Evolutionary conservation across 2,797 vertebrate genomes (phyloP).

Genomic region (Zenarchopterus dispar): DNA sequence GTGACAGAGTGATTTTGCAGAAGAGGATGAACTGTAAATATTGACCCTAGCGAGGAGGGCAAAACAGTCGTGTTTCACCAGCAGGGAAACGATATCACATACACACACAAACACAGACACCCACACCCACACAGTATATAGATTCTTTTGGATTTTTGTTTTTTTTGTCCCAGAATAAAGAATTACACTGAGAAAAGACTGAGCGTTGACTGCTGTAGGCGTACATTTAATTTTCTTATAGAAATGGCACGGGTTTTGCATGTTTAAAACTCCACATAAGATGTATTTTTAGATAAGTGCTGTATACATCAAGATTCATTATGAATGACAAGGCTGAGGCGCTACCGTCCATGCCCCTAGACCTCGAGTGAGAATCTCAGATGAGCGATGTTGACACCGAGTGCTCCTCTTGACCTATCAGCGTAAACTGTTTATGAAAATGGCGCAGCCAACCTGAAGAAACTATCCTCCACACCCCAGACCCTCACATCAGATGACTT

Average conservation of each 20-base stretch:
- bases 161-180: too few relatives aligned
- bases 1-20: conserved; percentile 64
- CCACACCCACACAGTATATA: conserved; percentile 6
- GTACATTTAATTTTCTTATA: too few relatives aligned
- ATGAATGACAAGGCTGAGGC: conserved; percentile 3
- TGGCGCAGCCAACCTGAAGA: conserved; percentile 1
- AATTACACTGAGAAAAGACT: not conserved
- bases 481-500: conserved; percentile 31
- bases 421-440: conserved; percentile 12
- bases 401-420: conserved; percentile 6
- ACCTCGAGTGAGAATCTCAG: not conserved
- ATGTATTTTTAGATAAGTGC: conserved; percentile 11
- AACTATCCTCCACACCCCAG: conserved; percentile 1
- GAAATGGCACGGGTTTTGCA: not conserved
- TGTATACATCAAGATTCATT: conserved; percentile 6
- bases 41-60: conserved; percentile 65
- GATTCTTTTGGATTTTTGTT: not conserved
- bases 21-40: conserved; percentile 76
- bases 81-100: conserved; percentile 34
- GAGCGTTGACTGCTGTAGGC: too few relatives aligned
- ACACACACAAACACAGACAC: conserved; percentile 4
- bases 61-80: conserved; percentile 45
- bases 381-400: not conserved
- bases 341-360: not conserved
- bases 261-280: not conserved